Evolutionary conservation across 2,113 vertebrate species (phyloP), one percentile per base, ranked within the genome.

Genomic region (Heterotis niloticus): DNA sequence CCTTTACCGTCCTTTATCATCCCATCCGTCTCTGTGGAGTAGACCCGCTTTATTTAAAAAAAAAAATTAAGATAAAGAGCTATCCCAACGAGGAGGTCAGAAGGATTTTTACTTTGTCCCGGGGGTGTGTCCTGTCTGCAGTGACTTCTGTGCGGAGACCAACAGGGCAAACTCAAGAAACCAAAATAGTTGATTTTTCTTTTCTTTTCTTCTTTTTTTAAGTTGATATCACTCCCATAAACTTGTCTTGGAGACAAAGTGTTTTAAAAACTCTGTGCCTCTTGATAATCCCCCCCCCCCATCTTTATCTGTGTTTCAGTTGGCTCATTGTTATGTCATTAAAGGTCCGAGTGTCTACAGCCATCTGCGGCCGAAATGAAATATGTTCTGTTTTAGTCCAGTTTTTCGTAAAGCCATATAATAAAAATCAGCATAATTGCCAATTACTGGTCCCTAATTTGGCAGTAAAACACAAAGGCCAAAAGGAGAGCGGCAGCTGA

Each of bases 341-440:
- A 78, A 80, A 83, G 80, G 76, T 81, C 81, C 72, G 78, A 85
- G 73, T 68, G 79, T 67, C 78, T 79, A 79, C 82, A 82, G 77
- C 82, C 82, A 89, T 85, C 79, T 82, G 87, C 83, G 80, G 82
- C 82, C 34, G 78, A 84, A 20, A 74, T 82, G 82, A 89, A 88
- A 89, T 86, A 83, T 82, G 81, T 78, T 83, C 76, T 70, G 56
- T 82, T 85, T 85, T 77, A 81, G 83, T 78, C 79, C 78, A 80
- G 82, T 85, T 76, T 78, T 75, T 69, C 78, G 78, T 83, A 62
- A 80, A 86, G 81, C 83, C 78, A 85, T 83, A 83, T 82, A 68
- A 85, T 87, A 83, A 89, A 81, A 83, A 86, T 87, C 71, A 88
- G 86, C 82, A 85, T 85, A 86, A 86, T 79, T 81, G 78, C 54